phyloP scores from a whole-genome alignment of 2,797 vertebrate species.

The Falco concolor region DNA sequence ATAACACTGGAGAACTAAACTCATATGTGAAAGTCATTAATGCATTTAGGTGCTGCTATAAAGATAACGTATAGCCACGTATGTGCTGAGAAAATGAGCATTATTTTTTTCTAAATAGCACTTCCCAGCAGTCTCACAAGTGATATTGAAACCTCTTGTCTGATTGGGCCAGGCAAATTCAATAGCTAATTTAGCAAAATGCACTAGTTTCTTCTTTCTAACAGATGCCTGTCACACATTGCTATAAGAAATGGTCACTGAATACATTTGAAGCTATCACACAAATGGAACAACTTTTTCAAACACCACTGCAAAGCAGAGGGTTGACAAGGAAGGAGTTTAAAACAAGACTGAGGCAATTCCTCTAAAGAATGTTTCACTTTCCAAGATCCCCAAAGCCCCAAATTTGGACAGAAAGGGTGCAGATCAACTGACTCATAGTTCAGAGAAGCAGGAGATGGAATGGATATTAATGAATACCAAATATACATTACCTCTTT shows the following conservation, averaged over 20 bases:
- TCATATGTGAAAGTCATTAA: slow-evolving; percentile 2
- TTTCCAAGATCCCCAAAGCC: neutral
- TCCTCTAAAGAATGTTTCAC: neutral
- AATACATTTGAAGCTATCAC: neutral
- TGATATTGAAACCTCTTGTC: neutral
- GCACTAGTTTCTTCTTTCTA: neutral
- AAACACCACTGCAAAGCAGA: neutral
- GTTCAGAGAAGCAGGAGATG: neutral
- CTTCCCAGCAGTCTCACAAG: neutral
- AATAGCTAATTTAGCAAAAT: slow-evolving; percentile 9
- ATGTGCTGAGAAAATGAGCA: neutral
- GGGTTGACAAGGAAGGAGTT: neutral
- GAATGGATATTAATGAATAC: neutral
- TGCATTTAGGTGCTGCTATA: neutral
- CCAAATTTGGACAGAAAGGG: neutral
- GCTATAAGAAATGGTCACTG: neutral
- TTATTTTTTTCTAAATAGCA: neutral
- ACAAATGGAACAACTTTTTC: neutral
- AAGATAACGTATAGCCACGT: neutral
- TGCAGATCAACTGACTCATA: neutral
- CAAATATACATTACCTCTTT: neutral
- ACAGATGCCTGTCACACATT: neutral
- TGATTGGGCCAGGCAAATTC: neutral
- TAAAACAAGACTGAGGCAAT: neutral
- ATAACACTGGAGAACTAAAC: neutral